Evolutionary conservation across 2,888 invertebrate genomes (phyloP).

Genomic region (Macaria notata): DNA sequence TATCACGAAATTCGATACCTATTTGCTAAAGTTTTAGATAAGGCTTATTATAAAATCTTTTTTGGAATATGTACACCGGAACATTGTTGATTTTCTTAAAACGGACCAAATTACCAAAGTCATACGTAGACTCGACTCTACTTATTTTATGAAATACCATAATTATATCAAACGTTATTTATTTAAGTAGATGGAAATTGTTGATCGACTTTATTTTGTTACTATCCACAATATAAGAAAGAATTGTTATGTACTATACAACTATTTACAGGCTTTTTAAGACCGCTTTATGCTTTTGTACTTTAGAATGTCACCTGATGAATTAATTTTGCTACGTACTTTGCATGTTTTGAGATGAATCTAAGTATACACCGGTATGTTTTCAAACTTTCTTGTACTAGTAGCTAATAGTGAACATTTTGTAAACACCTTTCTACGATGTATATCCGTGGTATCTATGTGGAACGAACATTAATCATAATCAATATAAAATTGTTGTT

Average conservation of each 20-base stretch:
- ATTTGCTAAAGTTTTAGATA: conserved; percentile 59
- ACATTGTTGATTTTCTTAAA: conserved; percentile 32
- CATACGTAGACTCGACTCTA: conserved; percentile 25
- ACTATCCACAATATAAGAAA: conserved; percentile 17
- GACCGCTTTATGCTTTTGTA: conserved; percentile 12
- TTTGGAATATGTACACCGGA: conserved; percentile 37
- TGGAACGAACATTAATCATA: conserved; percentile 61
- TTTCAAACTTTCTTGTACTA: conserved; percentile 8
- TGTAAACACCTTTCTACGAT: conserved; percentile 28
- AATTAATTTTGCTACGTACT: conserved; percentile 15
- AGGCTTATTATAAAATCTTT: conserved; percentile 55
- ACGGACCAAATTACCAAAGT: conserved; percentile 36
- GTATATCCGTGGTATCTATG: conserved; percentile 55
- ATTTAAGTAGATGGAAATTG: conserved; percentile 13
- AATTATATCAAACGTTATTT: conserved; percentile 6
- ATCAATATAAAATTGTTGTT: conserved; percentile 51
- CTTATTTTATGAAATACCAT: conserved; percentile 23
- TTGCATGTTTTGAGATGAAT: conserved; percentile 29
- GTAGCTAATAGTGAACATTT: conserved; percentile 12
- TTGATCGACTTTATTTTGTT: conserved; percentile 23
- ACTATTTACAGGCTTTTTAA: conserved; percentile 12
- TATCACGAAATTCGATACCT: conserved; percentile 58
- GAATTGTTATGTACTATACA: conserved; percentile 6
- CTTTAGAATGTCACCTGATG: conserved; percentile 1
- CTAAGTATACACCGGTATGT: conserved; percentile 17